These are phyloP conservation scores for Corythoichthys intestinalis DNA, from an alignment of 2,113 vertebrate genomes.

Conservation along the genomic window DNA sequence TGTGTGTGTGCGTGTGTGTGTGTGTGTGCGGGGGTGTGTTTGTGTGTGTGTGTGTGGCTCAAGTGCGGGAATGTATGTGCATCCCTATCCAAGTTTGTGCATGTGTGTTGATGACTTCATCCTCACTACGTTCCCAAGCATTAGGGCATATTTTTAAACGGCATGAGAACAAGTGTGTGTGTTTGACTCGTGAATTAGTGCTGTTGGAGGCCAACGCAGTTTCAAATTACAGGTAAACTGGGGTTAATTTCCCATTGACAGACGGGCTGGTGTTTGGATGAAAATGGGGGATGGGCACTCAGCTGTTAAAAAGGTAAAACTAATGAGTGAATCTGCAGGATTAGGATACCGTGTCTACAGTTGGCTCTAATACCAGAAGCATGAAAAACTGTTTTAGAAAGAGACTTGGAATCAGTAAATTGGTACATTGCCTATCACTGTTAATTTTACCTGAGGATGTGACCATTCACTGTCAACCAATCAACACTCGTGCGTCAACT, in stretches of 20 bases:
- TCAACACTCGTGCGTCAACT: no score
- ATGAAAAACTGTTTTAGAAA: conserved; percentile 11
- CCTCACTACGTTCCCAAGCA: conserved; percentile 37
- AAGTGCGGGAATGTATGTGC: conserved; percentile 14
- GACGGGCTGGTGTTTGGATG: conserved; percentile 37
- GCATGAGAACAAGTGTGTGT: not conserved
- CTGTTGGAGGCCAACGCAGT: conserved; percentile 42
- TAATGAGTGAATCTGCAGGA: conserved; percentile 43
- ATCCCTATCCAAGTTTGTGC: conserved; percentile 21
- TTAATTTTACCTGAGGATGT: no score
- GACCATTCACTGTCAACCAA: no score
- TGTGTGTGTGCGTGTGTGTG: conserved; percentile 44
- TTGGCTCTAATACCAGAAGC: not conserved
- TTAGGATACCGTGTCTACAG: conserved; percentile 21
- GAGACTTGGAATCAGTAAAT: no score
- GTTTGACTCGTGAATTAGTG: conserved; percentile 41
- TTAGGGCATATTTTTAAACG: conserved; percentile 54
- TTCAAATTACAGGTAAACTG: conserved; percentile 64
- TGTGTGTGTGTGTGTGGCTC: conserved; percentile 16
- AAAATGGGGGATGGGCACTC: conserved; percentile 44
- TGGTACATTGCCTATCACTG: no score
- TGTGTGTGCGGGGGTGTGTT: conserved; percentile 26
- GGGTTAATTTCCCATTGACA: conserved; percentile 67
- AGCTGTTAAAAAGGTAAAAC: conserved; percentile 75
- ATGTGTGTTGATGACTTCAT: conserved; percentile 62